Evolutionary conservation across 1,140 invertebrate species (phyloP), one percentile per base, ranked within the genome.

Genomic region (Dolichoris vasculosae): DNA sequence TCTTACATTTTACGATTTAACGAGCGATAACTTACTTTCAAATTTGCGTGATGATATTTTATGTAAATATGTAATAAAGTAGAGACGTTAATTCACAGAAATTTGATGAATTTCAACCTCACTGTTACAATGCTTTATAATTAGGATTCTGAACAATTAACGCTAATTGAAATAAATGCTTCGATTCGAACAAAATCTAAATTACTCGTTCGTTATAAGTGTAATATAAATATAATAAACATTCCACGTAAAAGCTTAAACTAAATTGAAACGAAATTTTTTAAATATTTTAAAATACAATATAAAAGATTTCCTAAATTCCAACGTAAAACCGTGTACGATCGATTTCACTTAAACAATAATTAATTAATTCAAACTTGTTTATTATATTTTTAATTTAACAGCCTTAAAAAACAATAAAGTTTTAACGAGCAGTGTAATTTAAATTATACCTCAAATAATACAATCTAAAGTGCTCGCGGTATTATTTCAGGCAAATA

Each of bases 131-230:
- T 35, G 2, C 35, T 40, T 40, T 40, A 20, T 71, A 71, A 71
- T 71, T 71, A 40, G 6, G 1, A 40, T 71, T 2, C 13, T 40
- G 0, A 71, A 71, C 38, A 40, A 71, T 40, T 23, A 20, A 40
- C 13, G 9, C 1, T 71, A 38, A 40, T 71, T 71, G 23, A 71
- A 71, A 67, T 67, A 67, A 71, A 71, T 71, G 38, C 69, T 71
- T 71, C 8, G n/a, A 23, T 40, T 40, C 35, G 23, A 9, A 26
- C 11, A 69, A 35, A 69, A 2, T 26, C 63, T 64, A 9, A 64
- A 30, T 30, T 64, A 64, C 30, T 64, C 7, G 30, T 64, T n/a
- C n/a, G n/a, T n/a, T n/a, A n/a, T n/a, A n/a, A n/a, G n/a, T n/a
- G n/a, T n/a, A n/a, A n/a, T n/a, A n/a, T n/a, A n/a, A n/a, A n/a